Conservation (phyloP, 1,140 invertebrate species). For the Drosophila prosaltans region DNA sequence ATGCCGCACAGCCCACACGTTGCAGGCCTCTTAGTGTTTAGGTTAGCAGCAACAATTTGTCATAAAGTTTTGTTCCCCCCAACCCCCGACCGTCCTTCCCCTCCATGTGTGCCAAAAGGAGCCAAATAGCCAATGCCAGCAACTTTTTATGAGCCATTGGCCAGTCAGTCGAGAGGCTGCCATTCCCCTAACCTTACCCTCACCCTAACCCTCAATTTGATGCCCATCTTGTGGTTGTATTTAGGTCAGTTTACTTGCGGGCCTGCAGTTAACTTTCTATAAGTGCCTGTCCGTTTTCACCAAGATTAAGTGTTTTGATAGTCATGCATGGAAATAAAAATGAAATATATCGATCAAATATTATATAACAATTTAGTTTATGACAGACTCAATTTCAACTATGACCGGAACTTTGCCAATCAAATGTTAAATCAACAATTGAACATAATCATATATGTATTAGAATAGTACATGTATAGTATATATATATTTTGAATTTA, state of each 20-base stretch:
- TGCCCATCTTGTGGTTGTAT: constrained; percentile 77
- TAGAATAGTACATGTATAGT: neutral
- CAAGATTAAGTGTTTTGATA: constrained; percentile 80
- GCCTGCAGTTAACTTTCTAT: constrained; percentile 68
- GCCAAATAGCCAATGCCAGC: constrained; percentile 61
- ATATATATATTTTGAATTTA: neutral
- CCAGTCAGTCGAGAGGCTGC: constrained; percentile 10
- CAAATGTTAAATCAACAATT: constrained; percentile 35
- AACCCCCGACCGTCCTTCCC: constrained; percentile 21
- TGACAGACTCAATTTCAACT: constrained; percentile 50
- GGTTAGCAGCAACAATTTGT: constrained; percentile 79
- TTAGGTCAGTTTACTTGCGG: constrained; percentile 71
- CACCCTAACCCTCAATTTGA: constrained; percentile 43
- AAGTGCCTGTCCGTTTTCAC: constrained; percentile 66
- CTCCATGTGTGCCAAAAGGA: constrained; percentile 28
- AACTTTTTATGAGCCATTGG: constrained; percentile 71
- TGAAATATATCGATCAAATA: constrained; percentile 82
- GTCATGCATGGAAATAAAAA: constrained; percentile 76
- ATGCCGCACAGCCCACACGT: constrained; percentile 60
- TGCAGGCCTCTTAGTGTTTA: constrained; percentile 70
- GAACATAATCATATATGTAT: constrained; percentile 17
- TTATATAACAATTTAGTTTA: constrained; percentile 82
- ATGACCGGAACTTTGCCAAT: constrained; percentile 25
- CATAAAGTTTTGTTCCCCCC: constrained; percentile 68
- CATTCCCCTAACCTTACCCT: neutral